Base-by-base conservation (phyloP, 1,140 invertebrate species). In the Ostrea edulis region DNA sequence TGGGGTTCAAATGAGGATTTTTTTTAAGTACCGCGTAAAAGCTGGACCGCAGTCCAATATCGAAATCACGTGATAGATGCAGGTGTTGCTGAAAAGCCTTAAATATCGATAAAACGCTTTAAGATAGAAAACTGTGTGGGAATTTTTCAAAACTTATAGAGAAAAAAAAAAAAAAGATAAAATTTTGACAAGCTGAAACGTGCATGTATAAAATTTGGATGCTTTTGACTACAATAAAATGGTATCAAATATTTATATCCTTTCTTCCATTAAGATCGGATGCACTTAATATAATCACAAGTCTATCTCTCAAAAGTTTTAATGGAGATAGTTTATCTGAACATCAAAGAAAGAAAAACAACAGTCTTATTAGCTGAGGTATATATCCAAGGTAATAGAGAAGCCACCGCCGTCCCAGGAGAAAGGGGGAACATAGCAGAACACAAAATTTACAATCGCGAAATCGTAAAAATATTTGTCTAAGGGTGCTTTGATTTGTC, bases 321-420 rank as follows among this genome's bases (percentile, higher is more conserved):
- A 77, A 77, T 77, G 68, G 68, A 77, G 29, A 77, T 77, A 77
- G 35, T 77, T 77, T 77, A 77, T 77, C 68, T 77, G 68, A 77
- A 77, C 68, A 77, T 77, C 68, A 77, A 77, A 77, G 68, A 77
- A 29, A 77, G 68, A 77, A 77, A 77, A 77, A 77, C 68, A 77
- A 77, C 68, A 77, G 25, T 35, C 68, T 77, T 25, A 77, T 77
- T 77, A 77, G 68, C 25, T 77, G 68, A 62, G 58, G 22, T 77
- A 77, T 77, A 77, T 77, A 77, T 35, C 4, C 3, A 77, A 77
- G 68, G 68, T 77, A 25, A 25, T 9, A 29, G 25, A 77, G 68
- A 77, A 77, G 8, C 12, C 25, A 9, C 29, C 25, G 25, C 11
- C 29, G 68, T 77, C 68, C 68, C 68, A 4, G 12, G 68, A 77